Conservation (phyloP, 1,140 invertebrate genomes). For the Nylanderia fulva region DNA sequence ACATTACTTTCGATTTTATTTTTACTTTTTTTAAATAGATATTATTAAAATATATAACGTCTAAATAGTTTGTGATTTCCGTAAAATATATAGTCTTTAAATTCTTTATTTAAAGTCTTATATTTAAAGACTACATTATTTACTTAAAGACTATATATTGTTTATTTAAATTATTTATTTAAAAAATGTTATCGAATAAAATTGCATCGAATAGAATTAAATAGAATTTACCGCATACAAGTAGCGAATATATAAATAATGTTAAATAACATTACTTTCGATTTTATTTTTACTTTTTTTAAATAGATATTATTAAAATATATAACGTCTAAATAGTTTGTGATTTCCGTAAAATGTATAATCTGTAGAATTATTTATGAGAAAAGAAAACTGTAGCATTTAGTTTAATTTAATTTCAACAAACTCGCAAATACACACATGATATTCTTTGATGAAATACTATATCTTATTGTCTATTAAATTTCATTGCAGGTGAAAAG, state of each 20-base stretch:
- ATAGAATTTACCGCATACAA: conserved; percentile 8
- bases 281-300: background rate
- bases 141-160: too few species aligned
- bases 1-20: background rate
- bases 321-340: background rate
- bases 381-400: background rate
- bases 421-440: background rate
- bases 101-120: too few species aligned
- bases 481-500: conserved; percentile 79
- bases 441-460: background rate
- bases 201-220: too few species aligned
- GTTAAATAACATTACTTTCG: background rate
- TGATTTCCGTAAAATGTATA: background rate
- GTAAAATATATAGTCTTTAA: background rate
- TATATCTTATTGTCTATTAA: background rate
- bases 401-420: background rate
- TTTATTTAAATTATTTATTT: too few species aligned
- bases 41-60: background rate
- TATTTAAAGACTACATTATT: too few species aligned
- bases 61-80: background rate
- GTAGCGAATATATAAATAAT: background rate
- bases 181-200: too few species aligned
- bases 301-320: background rate
- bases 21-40: background rate
- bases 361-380: background rate